phyloP scores from a whole-genome alignment of 2,888 invertebrate genomes.

The Hyalella azteca region DNA sequence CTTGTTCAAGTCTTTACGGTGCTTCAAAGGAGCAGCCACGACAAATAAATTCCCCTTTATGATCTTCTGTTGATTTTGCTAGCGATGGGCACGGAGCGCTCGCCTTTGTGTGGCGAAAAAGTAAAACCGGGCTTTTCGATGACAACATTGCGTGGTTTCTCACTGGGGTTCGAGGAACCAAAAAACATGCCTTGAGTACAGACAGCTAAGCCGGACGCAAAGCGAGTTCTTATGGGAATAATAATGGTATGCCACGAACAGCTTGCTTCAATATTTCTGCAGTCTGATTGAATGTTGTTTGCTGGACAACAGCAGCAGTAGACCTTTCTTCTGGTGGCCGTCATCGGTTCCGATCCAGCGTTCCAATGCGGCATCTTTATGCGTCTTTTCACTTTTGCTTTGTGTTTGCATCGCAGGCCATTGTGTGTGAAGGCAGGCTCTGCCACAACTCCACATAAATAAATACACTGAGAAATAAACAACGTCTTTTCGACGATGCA shows the following conservation, averaged over 20 bases:
- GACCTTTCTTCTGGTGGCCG: slow-evolving; percentile 4
- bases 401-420: slow-evolving; percentile 32
- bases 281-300: slow-evolving; percentile 24
- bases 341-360: neutral
- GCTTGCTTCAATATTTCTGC: slow-evolving; percentile 36
- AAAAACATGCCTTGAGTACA: neutral
- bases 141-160: slow-evolving; percentile 11
- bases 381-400: slow-evolving; percentile 26
- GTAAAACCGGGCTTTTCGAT: neutral
- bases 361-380: slow-evolving; percentile 30
- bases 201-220: neutral
- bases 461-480: slow-evolving; percentile 32
- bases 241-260: slow-evolving; percentile 32
- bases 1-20: slow-evolving; percentile 6
- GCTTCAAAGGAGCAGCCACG: neutral
- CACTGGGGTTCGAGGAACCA: neutral
- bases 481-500: slow-evolving; percentile 27
- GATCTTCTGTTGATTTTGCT: slow-evolving; percentile 9
- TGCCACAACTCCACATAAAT: neutral
- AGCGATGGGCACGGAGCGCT: neutral
- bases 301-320: slow-evolving; percentile 5
- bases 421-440: slow-evolving; percentile 8
- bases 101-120: slow-evolving; percentile 3
- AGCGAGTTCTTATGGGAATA: slow-evolving; percentile 27
- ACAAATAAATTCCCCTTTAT: slow-evolving; percentile 22